phyloP scores from a whole-genome alignment of 2,888 invertebrate genomes.

The Noctua comes region DNA sequence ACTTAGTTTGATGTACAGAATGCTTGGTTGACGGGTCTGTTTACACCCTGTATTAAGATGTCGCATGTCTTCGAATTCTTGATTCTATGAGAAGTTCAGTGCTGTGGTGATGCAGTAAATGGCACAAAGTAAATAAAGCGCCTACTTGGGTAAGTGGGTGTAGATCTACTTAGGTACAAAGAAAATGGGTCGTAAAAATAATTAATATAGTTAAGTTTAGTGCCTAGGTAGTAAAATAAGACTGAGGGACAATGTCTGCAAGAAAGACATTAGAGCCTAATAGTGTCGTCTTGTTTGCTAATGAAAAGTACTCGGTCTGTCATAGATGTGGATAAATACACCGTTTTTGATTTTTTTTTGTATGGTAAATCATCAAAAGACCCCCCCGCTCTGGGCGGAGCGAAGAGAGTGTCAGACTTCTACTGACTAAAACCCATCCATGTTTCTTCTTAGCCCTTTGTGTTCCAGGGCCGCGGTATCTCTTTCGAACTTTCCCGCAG shows the following conservation, averaged over 20 bases:
- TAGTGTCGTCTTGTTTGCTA: not conserved
- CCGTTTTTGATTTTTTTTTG: too few species aligned
- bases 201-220: conserved; percentile 7
- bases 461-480: too few species aligned
- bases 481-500: too few species aligned
- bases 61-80: not conserved
- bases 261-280: not conserved
- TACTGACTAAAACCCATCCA: too few species aligned
- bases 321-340: not conserved
- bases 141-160: not conserved
- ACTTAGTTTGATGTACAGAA: too few species aligned
- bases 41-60: too few species aligned
- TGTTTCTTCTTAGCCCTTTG: too few species aligned
- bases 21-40: too few species aligned
- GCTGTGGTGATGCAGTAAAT: not conserved
- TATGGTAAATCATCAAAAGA: too few species aligned
- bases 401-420: too few species aligned
- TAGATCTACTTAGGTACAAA: not conserved
- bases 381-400: too few species aligned
- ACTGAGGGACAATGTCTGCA: not conserved
- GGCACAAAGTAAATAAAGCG: not conserved
- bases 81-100: not conserved
- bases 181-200: not conserved
- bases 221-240: conserved; percentile 11
- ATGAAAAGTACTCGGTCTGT: not conserved